Conservation (phyloP, 2,888 invertebrate species). For the Tenthredo scrophulariae region DNA sequence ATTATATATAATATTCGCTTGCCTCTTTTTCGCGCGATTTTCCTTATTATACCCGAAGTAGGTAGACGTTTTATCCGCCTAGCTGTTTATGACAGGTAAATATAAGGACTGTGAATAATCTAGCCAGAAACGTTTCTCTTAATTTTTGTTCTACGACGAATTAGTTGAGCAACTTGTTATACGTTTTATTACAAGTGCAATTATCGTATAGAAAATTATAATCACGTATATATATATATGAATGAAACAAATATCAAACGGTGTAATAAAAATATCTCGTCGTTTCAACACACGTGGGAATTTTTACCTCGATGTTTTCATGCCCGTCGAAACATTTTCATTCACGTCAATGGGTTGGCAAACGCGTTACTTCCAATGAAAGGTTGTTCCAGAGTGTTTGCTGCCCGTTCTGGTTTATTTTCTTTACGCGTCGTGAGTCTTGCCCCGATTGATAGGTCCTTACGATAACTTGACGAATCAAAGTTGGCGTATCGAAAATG, state of each 20-base stretch:
- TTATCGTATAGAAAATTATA: not conserved
- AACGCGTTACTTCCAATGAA: constrained; percentile 45
- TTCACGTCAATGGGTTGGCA: constrained; percentile 37
- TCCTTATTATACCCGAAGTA: not conserved
- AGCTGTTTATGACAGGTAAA: not conserved
- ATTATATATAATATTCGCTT: not conserved
- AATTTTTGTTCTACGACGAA: not conserved
- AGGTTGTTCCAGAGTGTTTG: constrained; percentile 34
- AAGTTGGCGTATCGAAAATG: not conserved
- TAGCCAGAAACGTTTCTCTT: not conserved
- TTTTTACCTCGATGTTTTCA: not conserved
- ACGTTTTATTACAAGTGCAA: not conserved
- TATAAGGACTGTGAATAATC: not conserved
- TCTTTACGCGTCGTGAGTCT: constrained; percentile 30
- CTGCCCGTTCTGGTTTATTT: constrained; percentile 22
- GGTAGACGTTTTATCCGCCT: not conserved
- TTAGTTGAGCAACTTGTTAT: too few relatives aligned
- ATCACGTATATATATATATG: not conserved
- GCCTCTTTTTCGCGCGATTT: not conserved
- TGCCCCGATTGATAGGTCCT: constrained; percentile 29
- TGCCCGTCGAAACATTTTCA: constrained; percentile 40
- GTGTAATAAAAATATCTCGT: not conserved
- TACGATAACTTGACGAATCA: constrained; percentile 23
- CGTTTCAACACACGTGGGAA: not conserved
- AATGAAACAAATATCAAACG: not conserved